Evolutionary conservation across 1,140 invertebrate genomes (phyloP).

Genomic region (Calycopis cecrops): DNA sequence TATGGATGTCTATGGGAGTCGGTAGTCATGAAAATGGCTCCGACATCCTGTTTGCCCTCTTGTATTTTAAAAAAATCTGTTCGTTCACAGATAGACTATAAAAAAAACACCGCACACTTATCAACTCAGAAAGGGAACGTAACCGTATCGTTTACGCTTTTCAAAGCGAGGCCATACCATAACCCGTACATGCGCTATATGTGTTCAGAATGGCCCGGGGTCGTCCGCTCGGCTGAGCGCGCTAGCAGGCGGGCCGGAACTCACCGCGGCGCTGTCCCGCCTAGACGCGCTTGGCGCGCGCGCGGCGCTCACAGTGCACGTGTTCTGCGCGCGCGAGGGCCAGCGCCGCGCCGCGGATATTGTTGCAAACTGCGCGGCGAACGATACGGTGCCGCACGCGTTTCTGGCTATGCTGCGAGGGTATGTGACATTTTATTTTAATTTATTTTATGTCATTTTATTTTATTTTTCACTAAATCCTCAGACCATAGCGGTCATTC

Average conservation of each 20-base stretch:
- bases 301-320: constrained; percentile 93
- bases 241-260: constrained; percentile 84
- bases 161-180: no score
- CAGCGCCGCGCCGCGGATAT: constrained; percentile 88
- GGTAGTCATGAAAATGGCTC: no score
- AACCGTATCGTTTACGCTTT: no score
- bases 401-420: constrained; percentile 61
- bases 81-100: no score
- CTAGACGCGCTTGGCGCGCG: constrained; percentile 89
- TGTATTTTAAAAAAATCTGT: no score
- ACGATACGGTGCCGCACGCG: constrained; percentile 33
- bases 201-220: constrained; percentile 24
- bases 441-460: no score
- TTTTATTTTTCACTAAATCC: no score
- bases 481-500: no score
- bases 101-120: no score
- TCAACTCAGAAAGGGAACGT: no score
- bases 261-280: constrained; percentile 85
- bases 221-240: constrained; percentile 79
- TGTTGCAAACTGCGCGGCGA: constrained; percentile 79
- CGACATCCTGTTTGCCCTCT: no score
- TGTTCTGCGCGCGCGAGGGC: constrained; percentile 94
- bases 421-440: constrained; percentile 28
- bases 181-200: not conserved
- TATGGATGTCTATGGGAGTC: no score